Evolutionary conservation across 1,140 invertebrate species (phyloP).

Genomic region (Pogonognathellus flavescens): DNA sequence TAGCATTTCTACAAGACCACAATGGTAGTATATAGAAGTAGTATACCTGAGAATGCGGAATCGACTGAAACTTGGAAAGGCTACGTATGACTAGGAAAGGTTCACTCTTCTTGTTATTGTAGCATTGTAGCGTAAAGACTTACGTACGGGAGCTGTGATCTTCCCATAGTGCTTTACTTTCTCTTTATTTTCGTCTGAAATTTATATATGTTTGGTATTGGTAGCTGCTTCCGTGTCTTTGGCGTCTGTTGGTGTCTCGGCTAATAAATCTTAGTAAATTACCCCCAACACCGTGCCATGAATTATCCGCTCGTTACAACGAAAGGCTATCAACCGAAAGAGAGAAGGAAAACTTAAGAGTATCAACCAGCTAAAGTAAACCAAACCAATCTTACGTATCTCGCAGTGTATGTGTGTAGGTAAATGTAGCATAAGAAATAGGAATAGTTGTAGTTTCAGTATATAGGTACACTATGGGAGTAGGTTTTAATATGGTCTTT

Average conservation of each 20-base stretch:
- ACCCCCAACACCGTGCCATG: conserved; percentile 63
- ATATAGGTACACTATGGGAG: too few relatives aligned
- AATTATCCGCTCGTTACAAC: conserved; percentile 62
- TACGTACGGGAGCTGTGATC: not conserved
- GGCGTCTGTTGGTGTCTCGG: conserved; percentile 62
- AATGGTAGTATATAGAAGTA: too few relatives aligned
- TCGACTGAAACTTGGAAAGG: not conserved
- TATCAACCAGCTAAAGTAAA: conserved; percentile 16
- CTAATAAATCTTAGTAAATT: conserved; percentile 65
- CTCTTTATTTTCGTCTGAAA: conserved; percentile 45
- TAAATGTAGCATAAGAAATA: too few relatives aligned
- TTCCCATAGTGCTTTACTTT: conserved; percentile 32
- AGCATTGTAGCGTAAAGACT: not conserved
- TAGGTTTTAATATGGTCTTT: not conserved
- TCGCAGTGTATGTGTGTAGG: too few relatives aligned
- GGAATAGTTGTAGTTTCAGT: too few relatives aligned
- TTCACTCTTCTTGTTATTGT: not conserved
- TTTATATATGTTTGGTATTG: conserved; percentile 56
- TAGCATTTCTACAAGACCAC: too few relatives aligned
- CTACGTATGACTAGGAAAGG: not conserved
- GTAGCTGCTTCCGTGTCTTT: conserved; percentile 57
- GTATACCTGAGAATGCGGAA: conserved; percentile 2
- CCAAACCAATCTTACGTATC: conserved; percentile 26
- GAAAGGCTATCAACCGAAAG: conserved; percentile 58
- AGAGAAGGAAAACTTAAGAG: conserved; percentile 36